These are phyloP conservation scores for Trichacis sp. DNA, from an alignment of 2,888 invertebrate species.

Conservation along the genomic window DNA sequence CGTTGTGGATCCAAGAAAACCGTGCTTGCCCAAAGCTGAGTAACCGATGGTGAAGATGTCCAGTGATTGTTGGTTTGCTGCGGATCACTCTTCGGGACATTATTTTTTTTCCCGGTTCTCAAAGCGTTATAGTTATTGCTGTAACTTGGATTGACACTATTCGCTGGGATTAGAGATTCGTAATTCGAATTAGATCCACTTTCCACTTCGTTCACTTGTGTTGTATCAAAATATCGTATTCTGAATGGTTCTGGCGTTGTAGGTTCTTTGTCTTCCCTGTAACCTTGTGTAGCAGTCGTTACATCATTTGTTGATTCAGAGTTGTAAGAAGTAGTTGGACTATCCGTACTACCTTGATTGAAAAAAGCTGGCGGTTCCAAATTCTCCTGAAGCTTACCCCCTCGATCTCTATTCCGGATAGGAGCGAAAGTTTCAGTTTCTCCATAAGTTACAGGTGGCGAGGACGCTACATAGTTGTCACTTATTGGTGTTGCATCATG, in stretches of 20 bases:
- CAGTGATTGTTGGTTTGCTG: conserved; percentile 66
- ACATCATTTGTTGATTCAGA: conserved; percentile 14
- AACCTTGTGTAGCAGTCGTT: conserved; percentile 28
- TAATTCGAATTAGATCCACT: not conserved
- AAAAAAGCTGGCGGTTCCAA: conserved; percentile 38
- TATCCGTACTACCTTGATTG: conserved; percentile 20
- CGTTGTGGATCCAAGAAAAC: conserved; percentile 79
- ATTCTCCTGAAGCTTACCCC: conserved; percentile 30
- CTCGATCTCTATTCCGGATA: conserved; percentile 17
- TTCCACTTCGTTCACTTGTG: conserved; percentile 31
- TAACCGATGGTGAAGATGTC: conserved; percentile 71
- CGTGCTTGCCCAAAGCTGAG: conserved; percentile 77
- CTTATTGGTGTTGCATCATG: conserved; percentile 67
- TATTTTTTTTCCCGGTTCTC: conserved; percentile 38
- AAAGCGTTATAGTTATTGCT: conserved; percentile 46
- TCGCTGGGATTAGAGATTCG: conserved; percentile 54
- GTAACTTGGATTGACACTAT: conserved; percentile 53
- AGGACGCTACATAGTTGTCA: conserved; percentile 60
- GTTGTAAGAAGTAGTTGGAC: conserved; percentile 19
- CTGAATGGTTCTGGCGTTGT: conserved; percentile 55
- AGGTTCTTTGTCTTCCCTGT: conserved; percentile 24
- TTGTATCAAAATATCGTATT: conserved; percentile 57
- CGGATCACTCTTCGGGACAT: conserved; percentile 18
- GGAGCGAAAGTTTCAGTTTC: conserved; percentile 37
- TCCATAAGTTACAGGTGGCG: conserved; percentile 60